Base-by-base conservation (phyloP, 2,113 vertebrate species). In the Manacus vitellinus region DNA sequence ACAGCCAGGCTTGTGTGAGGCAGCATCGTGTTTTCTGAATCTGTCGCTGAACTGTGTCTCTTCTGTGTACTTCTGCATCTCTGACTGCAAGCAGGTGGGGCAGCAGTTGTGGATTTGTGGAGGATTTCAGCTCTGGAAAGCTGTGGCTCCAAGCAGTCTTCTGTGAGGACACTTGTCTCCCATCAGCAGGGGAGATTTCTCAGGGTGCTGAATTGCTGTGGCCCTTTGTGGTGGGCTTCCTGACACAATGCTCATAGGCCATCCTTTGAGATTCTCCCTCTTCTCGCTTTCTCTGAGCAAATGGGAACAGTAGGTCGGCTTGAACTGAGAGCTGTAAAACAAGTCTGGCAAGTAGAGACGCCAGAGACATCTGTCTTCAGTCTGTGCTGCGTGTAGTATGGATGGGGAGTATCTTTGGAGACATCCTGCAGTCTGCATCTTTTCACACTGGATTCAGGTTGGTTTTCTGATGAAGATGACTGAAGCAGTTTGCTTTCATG, bases 401-500 rank as follows among this genome's bases (percentile, higher is more conserved):
- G 88, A 77, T 8, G 4, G n/a, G 74, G 67, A 90, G 37, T 33
- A 63, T 88, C 67, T 88, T 27, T 83, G 88, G 82, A 80, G 68
- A 41, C 46, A 83, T 92, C 83, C 59, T 74, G 55, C 14, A 30
- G 62, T 14, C 88, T 89, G 62, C 78, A 23, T 82, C 77, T 94
- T 85, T 82, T 83, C 75, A 4, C 41, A 19, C 63, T 70, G 94
- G 63, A 82, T 93, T 93, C 93, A 94, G 92, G 93, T 94, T 95
- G 61, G 72, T 95, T 80, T 96, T 94, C 68, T 77, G 73, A 49
- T 66, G 17, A 63, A 75, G n/a, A 17, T 30, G 6, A 12, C 49
- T 41, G 58, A 56, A 9, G 17, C 2, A 2, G n/a, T 67, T 47
- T 61, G 28, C 9, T 88, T 54, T 89, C 0, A 0, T 25, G 4